These are phyloP conservation scores for Scaptomyza cyrtandrae DNA, from an alignment of 2,888 invertebrate genomes.

Conservation along the genomic window DNA sequence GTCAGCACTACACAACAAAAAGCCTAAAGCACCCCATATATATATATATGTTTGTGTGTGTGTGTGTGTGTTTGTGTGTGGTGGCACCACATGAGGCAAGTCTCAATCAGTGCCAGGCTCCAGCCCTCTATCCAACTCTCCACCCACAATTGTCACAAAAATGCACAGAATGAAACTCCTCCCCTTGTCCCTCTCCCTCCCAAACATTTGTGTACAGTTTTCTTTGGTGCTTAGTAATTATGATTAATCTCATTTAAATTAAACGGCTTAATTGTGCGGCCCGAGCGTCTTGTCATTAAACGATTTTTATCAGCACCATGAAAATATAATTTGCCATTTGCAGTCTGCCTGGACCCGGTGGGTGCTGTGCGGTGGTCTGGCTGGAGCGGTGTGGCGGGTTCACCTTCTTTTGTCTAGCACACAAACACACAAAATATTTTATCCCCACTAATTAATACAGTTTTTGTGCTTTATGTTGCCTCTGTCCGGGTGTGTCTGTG, in stretches of 20 bases:
- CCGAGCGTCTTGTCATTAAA: slow-evolving; percentile 76
- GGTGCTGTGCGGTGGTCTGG: not conserved
- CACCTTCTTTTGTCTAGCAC: slow-evolving; percentile 34
- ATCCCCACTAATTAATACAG: slow-evolving; percentile 31
- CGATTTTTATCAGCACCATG: slow-evolving; percentile 75
- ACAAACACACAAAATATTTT: slow-evolving; percentile 18
- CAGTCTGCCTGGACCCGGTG: not conserved
- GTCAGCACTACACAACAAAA: slow-evolving; percentile 23
- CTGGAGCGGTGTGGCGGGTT: not conserved
- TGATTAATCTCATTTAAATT: slow-evolving; percentile 81
- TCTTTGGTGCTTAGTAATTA: slow-evolving; percentile 66
- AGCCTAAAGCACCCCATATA: slow-evolving; percentile 9
- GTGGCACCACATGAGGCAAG: slow-evolving; percentile 12
- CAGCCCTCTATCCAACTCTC: not conserved
- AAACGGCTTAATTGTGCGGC: slow-evolving; percentile 77
- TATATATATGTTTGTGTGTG: not conserved
- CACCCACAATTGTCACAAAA: slow-evolving; percentile 27
- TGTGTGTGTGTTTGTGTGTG: not conserved
- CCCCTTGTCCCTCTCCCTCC: not conserved
- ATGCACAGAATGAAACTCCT: slow-evolving; percentile 23
- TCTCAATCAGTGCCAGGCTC: slow-evolving; percentile 57
- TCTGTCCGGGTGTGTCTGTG: too few species aligned
- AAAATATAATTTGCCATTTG: slow-evolving; percentile 59
- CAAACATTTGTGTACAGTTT: not conserved
- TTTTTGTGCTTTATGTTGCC: slow-evolving; percentile 6